These are phyloP conservation scores for Meloidogyne floridensis DNA, from an alignment of 1,140 invertebrate genomes.

Conservation along the genomic window DNA sequence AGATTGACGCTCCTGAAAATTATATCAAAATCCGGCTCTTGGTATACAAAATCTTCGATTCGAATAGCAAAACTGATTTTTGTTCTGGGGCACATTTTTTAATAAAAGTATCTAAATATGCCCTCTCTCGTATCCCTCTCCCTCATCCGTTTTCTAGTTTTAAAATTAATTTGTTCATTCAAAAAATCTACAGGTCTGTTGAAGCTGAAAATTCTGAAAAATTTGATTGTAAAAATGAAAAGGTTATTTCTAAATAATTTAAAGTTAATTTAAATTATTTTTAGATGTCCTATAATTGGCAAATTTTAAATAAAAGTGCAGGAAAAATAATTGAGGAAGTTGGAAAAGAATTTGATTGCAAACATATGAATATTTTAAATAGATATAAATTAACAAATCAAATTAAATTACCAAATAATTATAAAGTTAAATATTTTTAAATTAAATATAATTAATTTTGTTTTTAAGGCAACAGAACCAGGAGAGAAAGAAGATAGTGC, in stretches of 20 bases:
- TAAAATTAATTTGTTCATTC: no score
- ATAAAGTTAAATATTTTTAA: not conserved
- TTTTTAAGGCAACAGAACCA: slow-evolving; percentile 8
- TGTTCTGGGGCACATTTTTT: no score
- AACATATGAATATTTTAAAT: not conserved
- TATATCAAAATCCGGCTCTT: no score
- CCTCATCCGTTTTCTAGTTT: no score
- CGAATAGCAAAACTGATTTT: no score
- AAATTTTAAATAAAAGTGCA: slow-evolving; percentile 1
- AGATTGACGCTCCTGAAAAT: no score
- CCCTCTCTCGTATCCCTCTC: no score
- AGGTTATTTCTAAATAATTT: not conserved
- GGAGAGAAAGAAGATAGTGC: not conserved
- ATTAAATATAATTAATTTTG: not conserved
- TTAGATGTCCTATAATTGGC: not conserved
- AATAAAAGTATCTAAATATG: no score
- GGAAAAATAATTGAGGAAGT: not conserved
- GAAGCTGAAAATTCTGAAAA: not conserved
- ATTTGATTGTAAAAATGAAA: slow-evolving; percentile 5
- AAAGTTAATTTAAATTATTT: not conserved
- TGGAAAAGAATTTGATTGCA: slow-evolving; percentile 7
- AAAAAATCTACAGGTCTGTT: not conserved
- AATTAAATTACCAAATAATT: slow-evolving; percentile 5
- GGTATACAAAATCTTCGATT: no score
- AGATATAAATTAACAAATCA: slow-evolving; percentile 7